Base-by-base conservation (phyloP, 2,113 vertebrate genomes). In the Rattus rattus region DNA sequence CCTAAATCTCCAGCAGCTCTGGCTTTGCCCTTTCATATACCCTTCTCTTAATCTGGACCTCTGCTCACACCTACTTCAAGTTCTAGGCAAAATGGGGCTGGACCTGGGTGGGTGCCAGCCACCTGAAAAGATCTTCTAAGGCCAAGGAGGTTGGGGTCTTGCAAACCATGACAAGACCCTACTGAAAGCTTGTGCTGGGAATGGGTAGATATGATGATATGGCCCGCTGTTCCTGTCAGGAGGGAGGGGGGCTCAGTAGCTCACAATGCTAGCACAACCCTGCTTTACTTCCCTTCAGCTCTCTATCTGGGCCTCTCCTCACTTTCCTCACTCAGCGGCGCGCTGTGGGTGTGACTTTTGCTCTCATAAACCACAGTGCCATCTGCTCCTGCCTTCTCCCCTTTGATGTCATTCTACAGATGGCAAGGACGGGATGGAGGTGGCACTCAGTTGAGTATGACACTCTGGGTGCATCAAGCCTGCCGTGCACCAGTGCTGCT, bases 361-460 rank as follows among this genome's bases (percentile, higher is more conserved):
- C 86, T 94, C 97, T 90, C 86, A 81, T 92, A 69, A 96, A 90
- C 73, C 94, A 95, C 70, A 91, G 85, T 85, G 83, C 98, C 97
- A 97, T 97, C 96, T 98, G 96, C 93, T 97, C 93, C 94, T 95
- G 91, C 89, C 94, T 97, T 95, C 92, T 94, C 89, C 91, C 92
- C 95, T 97, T 96, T 97, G 96, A 95, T 97, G 95, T 97, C 94
- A 95, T 94, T 95, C 95, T 85, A 96, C 94, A 97, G 96, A 95
- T 97, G 97, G 96, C 95, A 95, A 94, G 89, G 92, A 54, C 89
- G 96, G 88, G 94, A 94, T 91, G 83, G 96, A 97, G 94, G 77
- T 97, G 88, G 91, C 90, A 96, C 95, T 95, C 89, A 33, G 81
- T 96, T 90, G 95, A 97, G 94, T 83, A 95, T 93, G 95, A 89